Evolutionary conservation across 2,113 vertebrate species (phyloP).

Genomic region (Conger conger): DNA sequence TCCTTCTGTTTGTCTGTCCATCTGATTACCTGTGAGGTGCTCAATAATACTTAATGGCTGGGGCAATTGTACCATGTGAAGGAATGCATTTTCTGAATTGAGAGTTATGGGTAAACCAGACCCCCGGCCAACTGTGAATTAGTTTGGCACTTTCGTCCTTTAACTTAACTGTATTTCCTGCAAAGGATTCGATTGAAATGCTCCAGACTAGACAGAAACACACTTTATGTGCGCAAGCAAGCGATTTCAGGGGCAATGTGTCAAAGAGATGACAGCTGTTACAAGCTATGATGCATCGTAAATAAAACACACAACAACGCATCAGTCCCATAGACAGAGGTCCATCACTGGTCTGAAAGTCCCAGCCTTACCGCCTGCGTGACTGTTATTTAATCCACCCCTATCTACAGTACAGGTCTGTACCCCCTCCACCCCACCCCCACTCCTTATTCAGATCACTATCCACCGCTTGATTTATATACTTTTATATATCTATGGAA

Average conservation of each 20-base stretch:
- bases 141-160: neutral
- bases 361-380: neutral
- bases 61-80: conserved; percentile 29
- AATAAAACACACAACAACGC: neutral
- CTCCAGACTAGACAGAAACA: neutral
- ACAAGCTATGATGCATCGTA: neutral
- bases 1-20: conserved; percentile 40
- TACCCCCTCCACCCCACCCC: neutral
- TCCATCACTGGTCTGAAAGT: neutral
- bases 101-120: neutral
- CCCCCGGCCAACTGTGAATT: neutral
- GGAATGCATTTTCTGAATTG: conserved; percentile 25
- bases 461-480: conserved; percentile 48
- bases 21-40: conserved; percentile 27
- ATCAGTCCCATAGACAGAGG: neutral
- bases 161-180: neutral
- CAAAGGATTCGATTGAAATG: neutral
- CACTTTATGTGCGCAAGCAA: neutral
- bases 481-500: conserved; percentile 43
- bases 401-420: conserved; percentile 25
- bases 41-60: conserved; percentile 37
- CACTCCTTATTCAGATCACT: conserved; percentile 41
- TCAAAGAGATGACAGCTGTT: neutral
- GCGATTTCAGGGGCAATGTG: neutral
- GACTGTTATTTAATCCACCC: conserved; percentile 25